Evolutionary conservation across 2,113 vertebrate species (phyloP), one percentile per base, ranked within the genome.

Genomic region (Actenoides lindsayi): DNA sequence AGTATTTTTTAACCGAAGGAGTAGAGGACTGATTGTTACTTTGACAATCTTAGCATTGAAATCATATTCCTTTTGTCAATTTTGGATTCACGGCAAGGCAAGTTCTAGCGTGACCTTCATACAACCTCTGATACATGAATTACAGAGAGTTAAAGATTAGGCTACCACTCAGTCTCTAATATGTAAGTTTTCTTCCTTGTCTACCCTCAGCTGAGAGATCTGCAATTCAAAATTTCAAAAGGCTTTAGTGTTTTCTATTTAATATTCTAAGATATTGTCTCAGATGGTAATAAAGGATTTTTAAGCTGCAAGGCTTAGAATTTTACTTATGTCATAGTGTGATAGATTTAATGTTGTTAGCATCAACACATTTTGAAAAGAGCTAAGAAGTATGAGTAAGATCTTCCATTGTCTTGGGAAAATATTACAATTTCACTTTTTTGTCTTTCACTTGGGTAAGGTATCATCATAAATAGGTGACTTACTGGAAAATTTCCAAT

Each of bases 231-330:
- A 86, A 71, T 90, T 95, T 86, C 64, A 39, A 63, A 60, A 86
- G 35, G 56, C 23, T 90, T 96, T 89, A 68, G 35, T 75, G 27
- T 94, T 92, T 74, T 74, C 56, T 93, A 21, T 74, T 93, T 93
- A 94, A 92, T 93, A 90, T 93, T 96, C 85, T 74, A 81, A 37
- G 46, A 74, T 83, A 80, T 80, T 73, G 44, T 83, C 70, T 87
- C 63, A 95, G 63, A 90, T 73, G 37, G 60, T 79, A 96, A 93
- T 87, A 80, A 83, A 87, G 46, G 28, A 57, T 77, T 87, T 96
- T 89, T 95, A 90, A 94, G 78, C 82, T 62, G 39, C 33, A 64
- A 85, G 71, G 39, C 48, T 93, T 90, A 69, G 70, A 87, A 87
- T 91, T 91, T 83, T 91, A 39, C 50, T 94, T 76, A 53, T 90